These are phyloP conservation scores for Alcedo atthis DNA, from an alignment of 2,797 vertebrate genomes.

Conservation along the genomic window DNA sequence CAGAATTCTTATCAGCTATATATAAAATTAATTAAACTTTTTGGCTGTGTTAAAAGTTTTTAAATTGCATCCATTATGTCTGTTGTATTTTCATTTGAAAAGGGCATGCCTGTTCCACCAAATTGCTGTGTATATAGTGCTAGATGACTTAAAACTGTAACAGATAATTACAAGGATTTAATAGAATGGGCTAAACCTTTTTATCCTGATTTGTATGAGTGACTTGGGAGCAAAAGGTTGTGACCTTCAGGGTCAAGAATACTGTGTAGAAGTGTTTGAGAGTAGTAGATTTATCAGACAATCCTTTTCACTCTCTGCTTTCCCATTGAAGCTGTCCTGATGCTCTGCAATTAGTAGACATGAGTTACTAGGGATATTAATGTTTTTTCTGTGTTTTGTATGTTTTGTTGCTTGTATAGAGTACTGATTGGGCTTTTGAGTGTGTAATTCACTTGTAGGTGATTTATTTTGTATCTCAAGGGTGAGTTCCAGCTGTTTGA, in stretches of 20 bases:
- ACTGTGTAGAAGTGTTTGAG: constrained; percentile 53
- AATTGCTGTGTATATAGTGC: not conserved
- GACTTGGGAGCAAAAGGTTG: constrained; percentile 64
- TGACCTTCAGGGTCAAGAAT: constrained; percentile 48
- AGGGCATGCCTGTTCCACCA: not conserved
- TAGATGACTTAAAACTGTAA: constrained; percentile 49
- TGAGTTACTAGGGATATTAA: constrained; percentile 57
- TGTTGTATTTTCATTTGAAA: not conserved
- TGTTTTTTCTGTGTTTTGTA: constrained; percentile 63
- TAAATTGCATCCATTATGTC: not conserved
- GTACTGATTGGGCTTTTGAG: constrained; percentile 58
- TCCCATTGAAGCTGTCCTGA: constrained; percentile 34
- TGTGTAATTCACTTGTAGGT: constrained; percentile 52
- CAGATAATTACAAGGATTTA: constrained; percentile 65
- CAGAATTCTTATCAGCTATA: not conserved
- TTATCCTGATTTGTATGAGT: constrained; percentile 50
- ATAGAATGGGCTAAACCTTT: constrained; percentile 38
- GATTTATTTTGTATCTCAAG: constrained; percentile 74
- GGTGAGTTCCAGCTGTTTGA: constrained; percentile 63
- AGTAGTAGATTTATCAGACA: constrained; percentile 51
- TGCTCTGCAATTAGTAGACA: constrained; percentile 61
- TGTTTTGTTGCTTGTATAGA: constrained; percentile 66
- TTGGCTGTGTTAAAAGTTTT: not conserved
- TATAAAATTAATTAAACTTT: not conserved
- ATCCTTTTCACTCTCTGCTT: constrained; percentile 50